A percentile compares a stretch with the other conserved stretches of the same genome.
Conservation (phyloP, 2,888 invertebrate species). For the Drymonia ruficornis region DNA sequence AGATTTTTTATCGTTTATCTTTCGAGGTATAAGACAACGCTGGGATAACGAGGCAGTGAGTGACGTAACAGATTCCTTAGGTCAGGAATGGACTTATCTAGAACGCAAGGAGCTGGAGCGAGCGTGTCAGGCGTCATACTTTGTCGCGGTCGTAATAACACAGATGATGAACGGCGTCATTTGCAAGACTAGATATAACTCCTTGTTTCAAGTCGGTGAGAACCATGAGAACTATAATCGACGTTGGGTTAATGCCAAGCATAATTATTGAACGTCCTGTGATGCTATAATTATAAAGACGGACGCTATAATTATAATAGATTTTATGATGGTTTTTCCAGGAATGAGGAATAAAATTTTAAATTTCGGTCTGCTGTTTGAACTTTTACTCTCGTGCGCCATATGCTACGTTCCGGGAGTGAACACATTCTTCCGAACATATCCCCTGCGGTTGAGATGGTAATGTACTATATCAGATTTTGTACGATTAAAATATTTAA, state of each 20-base stretch:
- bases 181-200: constrained; percentile 90
- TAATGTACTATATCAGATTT: constrained; percentile 36
- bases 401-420: constrained; percentile 89
- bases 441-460: constrained; percentile 80
- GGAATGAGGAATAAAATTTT: constrained; percentile 88
- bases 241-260: constrained; percentile 24
- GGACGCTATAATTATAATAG: background rate
- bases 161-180: constrained; percentile 90
- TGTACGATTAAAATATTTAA: background rate
- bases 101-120: constrained; percentile 88
- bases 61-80: constrained; percentile 88
- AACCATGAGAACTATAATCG: constrained; percentile 16
- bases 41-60: constrained; percentile 90
- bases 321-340: constrained; percentile 61
- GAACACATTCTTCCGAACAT: constrained; percentile 83
- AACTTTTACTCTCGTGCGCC: constrained; percentile 85
- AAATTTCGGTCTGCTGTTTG: constrained; percentile 88
- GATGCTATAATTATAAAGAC: background rate
- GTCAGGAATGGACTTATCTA: constrained; percentile 90
- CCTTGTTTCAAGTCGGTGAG: constrained; percentile 88
- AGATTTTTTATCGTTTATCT: background rate
- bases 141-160: constrained; percentile 88
- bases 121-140: constrained; percentile 90
- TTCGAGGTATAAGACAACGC: constrained; percentile 84
- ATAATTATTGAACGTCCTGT: constrained; percentile 7